These are phyloP conservation scores for Psilopogon haemacephalus DNA, from an alignment of 2,113 vertebrate genomes.

Conservation along the genomic window DNA sequence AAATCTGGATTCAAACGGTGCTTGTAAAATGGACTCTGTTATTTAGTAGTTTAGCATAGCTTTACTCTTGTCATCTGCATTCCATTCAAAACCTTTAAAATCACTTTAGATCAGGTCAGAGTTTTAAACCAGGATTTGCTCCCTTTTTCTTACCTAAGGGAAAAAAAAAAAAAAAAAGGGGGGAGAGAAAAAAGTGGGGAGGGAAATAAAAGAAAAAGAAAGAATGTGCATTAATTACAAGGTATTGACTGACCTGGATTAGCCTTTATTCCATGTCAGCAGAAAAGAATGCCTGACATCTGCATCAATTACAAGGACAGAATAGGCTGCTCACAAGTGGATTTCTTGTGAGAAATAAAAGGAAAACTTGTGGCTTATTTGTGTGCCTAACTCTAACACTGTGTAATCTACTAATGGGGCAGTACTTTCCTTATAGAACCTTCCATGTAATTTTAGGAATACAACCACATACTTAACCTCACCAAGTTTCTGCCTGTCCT, in stretches of 20 bases:
- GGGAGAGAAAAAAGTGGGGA: background rate
- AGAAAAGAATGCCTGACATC: constrained; percentile 72
- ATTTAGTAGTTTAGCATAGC: constrained; percentile 28
- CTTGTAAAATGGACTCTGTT: background rate
- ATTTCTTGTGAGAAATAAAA: constrained; percentile 32
- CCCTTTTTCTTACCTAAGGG: background rate
- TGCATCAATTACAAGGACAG: constrained; percentile 55
- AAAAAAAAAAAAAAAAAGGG: background rate
- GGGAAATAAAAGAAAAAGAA: background rate
- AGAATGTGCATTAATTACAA: constrained; percentile 67
- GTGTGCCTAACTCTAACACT: background rate
- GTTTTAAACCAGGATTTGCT: background rate
- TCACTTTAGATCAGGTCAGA: background rate
- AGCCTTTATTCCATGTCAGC: constrained; percentile 55
- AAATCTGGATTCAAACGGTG: background rate
- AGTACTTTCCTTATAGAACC: background rate
- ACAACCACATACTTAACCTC: background rate
- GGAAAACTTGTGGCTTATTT: constrained; percentile 21
- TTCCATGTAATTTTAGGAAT: background rate
- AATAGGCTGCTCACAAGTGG: constrained; percentile 30
- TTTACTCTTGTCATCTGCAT: constrained; percentile 34
- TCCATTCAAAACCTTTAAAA: constrained; percentile 8
- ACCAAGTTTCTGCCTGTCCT: background rate
- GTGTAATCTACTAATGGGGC: background rate
- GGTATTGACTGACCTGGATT: constrained; percentile 65